Evolutionary conservation across 2,797 vertebrate species (phyloP).

Genomic region (Rhinatrema bivittatum): DNA sequence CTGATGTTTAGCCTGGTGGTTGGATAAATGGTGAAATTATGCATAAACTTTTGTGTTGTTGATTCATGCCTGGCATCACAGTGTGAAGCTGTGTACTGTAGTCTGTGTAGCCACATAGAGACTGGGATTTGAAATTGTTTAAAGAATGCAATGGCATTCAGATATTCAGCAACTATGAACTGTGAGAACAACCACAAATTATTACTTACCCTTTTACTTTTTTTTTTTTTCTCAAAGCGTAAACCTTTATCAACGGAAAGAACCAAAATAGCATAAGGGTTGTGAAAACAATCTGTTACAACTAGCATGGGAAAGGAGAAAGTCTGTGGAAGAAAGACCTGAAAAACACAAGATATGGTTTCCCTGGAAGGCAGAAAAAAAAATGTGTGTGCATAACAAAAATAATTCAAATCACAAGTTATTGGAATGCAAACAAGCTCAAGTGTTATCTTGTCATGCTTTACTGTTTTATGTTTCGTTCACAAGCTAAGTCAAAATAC

Average conservation of each 20-base stretch:
- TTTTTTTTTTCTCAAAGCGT: slow-evolving; percentile 25
- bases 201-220: slow-evolving; percentile 16
- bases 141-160: slow-evolving; percentile 4
- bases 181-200: slow-evolving; percentile 30
- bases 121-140: slow-evolving; percentile 25
- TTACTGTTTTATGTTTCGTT: too few relatives aligned
- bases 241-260: slow-evolving; percentile 19
- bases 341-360: slow-evolving; percentile 1
- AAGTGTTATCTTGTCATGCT: too few relatives aligned
- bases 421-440: too few relatives aligned
- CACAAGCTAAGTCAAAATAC: too few relatives aligned
- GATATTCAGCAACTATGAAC: slow-evolving; percentile 25
- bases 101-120: slow-evolving; percentile 27
- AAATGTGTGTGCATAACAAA: slow-evolving; percentile 20
- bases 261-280: slow-evolving; percentile 13
- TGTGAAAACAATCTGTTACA: slow-evolving; percentile 4
- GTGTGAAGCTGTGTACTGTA: slow-evolving; percentile 5
- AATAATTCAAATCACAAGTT: too few relatives aligned
- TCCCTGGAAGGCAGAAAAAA: slow-evolving; percentile 11
- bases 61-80: slow-evolving; percentile 3
- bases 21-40: too few relatives aligned
- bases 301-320: slow-evolving; percentile 5
- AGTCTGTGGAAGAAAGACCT: neutral
- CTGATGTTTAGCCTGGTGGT: too few relatives aligned
- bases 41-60: neutral